Conservation (phyloP, 2,888 invertebrate species). For the Temnothorax ravouxi region DNA sequence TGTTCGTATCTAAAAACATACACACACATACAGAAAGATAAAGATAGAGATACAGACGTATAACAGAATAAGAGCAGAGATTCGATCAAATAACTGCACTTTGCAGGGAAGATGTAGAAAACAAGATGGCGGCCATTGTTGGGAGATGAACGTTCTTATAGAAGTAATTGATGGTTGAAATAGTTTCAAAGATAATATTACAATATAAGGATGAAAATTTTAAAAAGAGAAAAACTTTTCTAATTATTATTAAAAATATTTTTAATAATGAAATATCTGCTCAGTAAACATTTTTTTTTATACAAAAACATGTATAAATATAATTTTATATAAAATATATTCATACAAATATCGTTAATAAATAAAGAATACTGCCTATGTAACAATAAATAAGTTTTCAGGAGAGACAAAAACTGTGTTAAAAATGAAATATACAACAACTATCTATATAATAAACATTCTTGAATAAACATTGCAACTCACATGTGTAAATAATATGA, state of each 20-base stretch:
- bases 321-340: no score
- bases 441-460: no score
- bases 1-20: slow-evolving; percentile 83
- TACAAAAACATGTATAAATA: not conserved
- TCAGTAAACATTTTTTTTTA: not conserved
- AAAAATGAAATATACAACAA: no score
- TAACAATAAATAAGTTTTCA: no score
- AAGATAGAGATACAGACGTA: not conserved
- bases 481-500: no score
- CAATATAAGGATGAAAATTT: not conserved
- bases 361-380: no score
- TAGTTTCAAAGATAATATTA: not conserved
- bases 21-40: not conserved
- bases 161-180: not conserved
- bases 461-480: no score
- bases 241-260: not conserved
- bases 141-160: not conserved
- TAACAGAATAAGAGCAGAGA: not conserved
- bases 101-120: not conserved
- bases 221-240: not conserved
- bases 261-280: not conserved
- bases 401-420: no score
- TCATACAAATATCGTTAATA: no score
- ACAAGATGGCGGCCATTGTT: not conserved
- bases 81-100: slow-evolving; percentile 20